These are phyloP conservation scores for Neoscelio sp. DNA, from an alignment of 2,888 invertebrate species.

Conservation along the genomic window DNA sequence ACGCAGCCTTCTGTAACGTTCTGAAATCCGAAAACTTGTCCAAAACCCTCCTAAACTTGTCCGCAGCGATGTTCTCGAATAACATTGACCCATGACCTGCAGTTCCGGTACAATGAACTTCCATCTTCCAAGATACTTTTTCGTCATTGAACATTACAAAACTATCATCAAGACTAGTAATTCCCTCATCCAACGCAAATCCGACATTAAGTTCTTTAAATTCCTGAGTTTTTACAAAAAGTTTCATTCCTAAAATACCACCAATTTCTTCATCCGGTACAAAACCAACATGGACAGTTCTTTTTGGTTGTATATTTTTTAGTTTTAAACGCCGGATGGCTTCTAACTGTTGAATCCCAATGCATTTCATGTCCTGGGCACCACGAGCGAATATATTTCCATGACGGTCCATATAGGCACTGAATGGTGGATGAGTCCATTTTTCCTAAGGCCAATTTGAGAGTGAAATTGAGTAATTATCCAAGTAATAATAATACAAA, in stretches of 20 bases:
- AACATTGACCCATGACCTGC: slow-evolving; percentile 92
- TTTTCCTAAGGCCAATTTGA: slow-evolving; percentile 87
- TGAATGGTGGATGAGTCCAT: slow-evolving; percentile 96
- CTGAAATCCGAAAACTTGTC: slow-evolving; percentile 87
- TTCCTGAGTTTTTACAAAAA: slow-evolving; percentile 87
- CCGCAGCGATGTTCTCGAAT: slow-evolving; percentile 88
- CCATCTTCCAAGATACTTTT: slow-evolving; percentile 88
- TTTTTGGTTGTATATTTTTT: slow-evolving; percentile 84
- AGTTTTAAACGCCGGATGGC: slow-evolving; percentile 88
- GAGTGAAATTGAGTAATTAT: too few species aligned
- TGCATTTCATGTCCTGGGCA: slow-evolving; percentile 93
- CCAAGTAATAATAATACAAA: background rate
- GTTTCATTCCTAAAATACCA: slow-evolving; percentile 88
- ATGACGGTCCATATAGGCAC: slow-evolving; percentile 91
- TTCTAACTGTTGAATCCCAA: slow-evolving; percentile 91
- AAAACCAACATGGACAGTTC: slow-evolving; percentile 89
- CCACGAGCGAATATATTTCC: slow-evolving; percentile 92
- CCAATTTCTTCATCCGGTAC: slow-evolving; percentile 93
- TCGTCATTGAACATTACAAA: slow-evolving; percentile 86
- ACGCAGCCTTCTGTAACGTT: slow-evolving; percentile 85
- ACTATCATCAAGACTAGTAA: slow-evolving; percentile 80
- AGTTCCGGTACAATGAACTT: slow-evolving; percentile 87
- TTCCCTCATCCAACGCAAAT: slow-evolving; percentile 91
- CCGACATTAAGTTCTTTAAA: slow-evolving; percentile 90
- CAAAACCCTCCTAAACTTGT: slow-evolving; percentile 87